Evolutionary conservation across 2,888 invertebrate genomes (phyloP).

Genomic region (Aphrophora alni): DNA sequence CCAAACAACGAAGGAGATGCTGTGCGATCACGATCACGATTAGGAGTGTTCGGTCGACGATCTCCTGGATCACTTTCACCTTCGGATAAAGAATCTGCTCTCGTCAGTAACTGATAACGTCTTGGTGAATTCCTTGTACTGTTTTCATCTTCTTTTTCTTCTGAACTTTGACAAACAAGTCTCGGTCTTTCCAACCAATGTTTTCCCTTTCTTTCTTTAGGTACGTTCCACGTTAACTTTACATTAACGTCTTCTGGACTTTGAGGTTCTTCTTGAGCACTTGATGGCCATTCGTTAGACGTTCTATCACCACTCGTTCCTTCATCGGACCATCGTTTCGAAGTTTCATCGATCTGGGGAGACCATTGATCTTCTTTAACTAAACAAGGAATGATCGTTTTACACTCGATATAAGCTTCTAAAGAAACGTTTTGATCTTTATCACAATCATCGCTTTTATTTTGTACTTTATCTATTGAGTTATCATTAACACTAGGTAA

Average conservation of each 20-base stretch:
- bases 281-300: conserved; percentile 45
- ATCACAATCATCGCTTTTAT: conserved; percentile 11
- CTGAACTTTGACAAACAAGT: conserved; percentile 74
- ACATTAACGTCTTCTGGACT: conserved; percentile 57
- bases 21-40: conserved; percentile 61
- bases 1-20: conserved; percentile 68
- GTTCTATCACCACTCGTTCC: conserved; percentile 39
- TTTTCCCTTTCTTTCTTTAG: conserved; percentile 54
- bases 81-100: conserved; percentile 75
- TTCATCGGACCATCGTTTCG: conserved; percentile 43
- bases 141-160: conserved; percentile 69
- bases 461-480: not conserved
- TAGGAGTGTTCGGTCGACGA: conserved; percentile 56
- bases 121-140: conserved; percentile 40
- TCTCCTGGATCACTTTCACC: conserved; percentile 67
- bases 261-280: conserved; percentile 56
- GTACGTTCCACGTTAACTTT: conserved; percentile 61
- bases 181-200: conserved; percentile 59
- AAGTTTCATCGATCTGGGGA: not conserved
- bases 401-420: conserved; percentile 13
- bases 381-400: not conserved
- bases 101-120: conserved; percentile 50
- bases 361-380: not conserved
- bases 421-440: conserved; percentile 11
- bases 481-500: conserved; percentile 18